Evolutionary conservation across 2,888 invertebrate genomes (phyloP), one percentile per base, ranked within the genome.

Genomic region (Acrobasis repandana): DNA sequence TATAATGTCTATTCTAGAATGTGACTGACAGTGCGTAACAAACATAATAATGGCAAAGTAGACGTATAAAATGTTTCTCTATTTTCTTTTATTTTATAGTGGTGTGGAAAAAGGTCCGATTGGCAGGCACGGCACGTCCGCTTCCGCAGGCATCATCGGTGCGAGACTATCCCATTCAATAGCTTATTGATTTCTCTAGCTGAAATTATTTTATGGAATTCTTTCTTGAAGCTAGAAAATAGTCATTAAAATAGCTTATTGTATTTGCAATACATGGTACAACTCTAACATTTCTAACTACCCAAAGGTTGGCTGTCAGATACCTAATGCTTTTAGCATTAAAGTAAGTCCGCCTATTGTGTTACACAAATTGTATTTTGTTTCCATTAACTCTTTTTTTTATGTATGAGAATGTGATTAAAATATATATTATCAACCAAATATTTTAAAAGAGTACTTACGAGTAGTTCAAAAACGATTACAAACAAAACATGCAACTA

Each of bases 71-170:
- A n/a, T n/a, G n/a, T n/a, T 43, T 43, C 43, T 14, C 3, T 43
- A 43, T n/a, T 43, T 6, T 38, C 4, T 43, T n/a, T 43, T 43
- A 43, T 14, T 43, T 11, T 43, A 9, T 34, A 50, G 56, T 49
- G 54, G 18, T 58, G 49, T 58, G 63, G 62, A 58, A 62, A 65
- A 64, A 66, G 63, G 56, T 62, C 14, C 16, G 52, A 63, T 67
- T 57, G 52, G 56, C 60, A 67, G 51, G 63, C 67, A 16, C 10
- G 54, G 61, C 65, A 63, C 67, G 65, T 65, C 49, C 28, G 58
- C 15, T 16, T 60, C 15, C 16, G 62, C 64, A 60, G 64, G 58
- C 65, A 59, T 64, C 67, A 65, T 65, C 64, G 62, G 18, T 33
- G 48, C 57, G 61, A 56, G 61, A 57, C 63, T 63, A 61, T 61